phyloP scores from a whole-genome alignment of 2,888 invertebrate genomes.

The Eupithecia subumbrata region DNA sequence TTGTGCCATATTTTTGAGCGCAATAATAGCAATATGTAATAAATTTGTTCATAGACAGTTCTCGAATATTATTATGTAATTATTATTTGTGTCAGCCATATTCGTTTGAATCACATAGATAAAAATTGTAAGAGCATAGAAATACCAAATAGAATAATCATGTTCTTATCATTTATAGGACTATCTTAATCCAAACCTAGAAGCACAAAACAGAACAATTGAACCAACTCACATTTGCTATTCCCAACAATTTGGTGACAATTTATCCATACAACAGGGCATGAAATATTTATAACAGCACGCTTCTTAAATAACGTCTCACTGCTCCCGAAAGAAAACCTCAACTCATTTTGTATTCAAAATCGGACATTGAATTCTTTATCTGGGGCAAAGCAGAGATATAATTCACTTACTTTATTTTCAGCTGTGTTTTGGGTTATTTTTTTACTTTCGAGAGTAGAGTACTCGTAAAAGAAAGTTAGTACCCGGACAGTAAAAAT shows the following conservation, averaged over 20 bases:
- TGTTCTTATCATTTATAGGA: not conserved
- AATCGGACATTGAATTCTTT: constrained; percentile 47
- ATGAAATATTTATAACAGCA: constrained; percentile 34
- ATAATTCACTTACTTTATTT: constrained; percentile 37
- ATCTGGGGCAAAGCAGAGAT: constrained; percentile 35
- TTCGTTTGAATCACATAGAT: not conserved
- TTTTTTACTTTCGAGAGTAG: constrained; percentile 23
- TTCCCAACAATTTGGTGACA: constrained; percentile 19
- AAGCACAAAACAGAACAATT: not conserved
- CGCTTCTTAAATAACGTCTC: constrained; percentile 19
- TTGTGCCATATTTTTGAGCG: constrained; percentile 28
- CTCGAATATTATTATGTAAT: not conserved
- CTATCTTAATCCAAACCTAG: not conserved
- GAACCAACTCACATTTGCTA: not conserved
- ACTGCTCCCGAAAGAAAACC: constrained; percentile 34
- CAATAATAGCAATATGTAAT: not conserved
- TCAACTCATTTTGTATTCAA: constrained; percentile 59
- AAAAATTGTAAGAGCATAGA: constrained; percentile 18
- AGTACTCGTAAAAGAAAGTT: constrained; percentile 31
- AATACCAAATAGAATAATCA: no score
- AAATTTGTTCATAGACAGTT: not conserved
- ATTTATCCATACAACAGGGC: constrained; percentile 25
- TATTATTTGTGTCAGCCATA: not conserved
- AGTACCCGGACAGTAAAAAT: constrained; percentile 27
- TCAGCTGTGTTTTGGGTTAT: constrained; percentile 21